Conservation (phyloP, 2,888 invertebrate species). For the Entomobrya multifasciata region DNA sequence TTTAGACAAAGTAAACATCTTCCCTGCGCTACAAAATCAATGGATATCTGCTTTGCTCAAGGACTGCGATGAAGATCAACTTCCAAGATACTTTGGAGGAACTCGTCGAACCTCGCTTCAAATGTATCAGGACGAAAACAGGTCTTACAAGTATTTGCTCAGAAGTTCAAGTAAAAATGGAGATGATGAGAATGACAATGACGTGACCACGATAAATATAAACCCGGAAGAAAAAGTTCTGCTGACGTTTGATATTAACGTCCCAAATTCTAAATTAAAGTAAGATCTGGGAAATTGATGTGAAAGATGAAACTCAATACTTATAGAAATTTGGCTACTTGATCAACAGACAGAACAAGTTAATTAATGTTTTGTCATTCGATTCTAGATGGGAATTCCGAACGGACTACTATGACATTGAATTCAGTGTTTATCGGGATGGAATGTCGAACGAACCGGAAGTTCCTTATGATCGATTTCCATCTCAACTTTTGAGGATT, state of each 20-base stretch:
- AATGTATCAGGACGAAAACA: slow-evolving; percentile 8
- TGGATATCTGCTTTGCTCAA: slow-evolving; percentile 68
- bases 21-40: slow-evolving; percentile 35
- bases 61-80: slow-evolving; percentile 62
- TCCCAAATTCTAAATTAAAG: slow-evolving; percentile 36
- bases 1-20: slow-evolving; percentile 69
- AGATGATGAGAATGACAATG: not conserved
- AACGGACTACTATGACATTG: slow-evolving; percentile 71
- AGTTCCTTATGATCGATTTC: slow-evolving; percentile 35
- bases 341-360: no score
- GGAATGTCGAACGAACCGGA: not conserved
- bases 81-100: slow-evolving; percentile 73
- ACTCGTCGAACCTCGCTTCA: not conserved
- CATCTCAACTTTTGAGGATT: slow-evolving; percentile 42
- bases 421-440: slow-evolving; percentile 58
- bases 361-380: no score
- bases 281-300: no score
- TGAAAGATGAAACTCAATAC: no score
- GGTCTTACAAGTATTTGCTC: not conserved
- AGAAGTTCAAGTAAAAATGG: not conserved
- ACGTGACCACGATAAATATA: slow-evolving; percentile 61
- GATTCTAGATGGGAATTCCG: slow-evolving; percentile 67
- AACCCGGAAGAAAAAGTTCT: slow-evolving; percentile 62
- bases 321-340: no score
- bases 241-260: slow-evolving; percentile 60